phyloP scores from a whole-genome alignment of 2,888 invertebrate genomes.

The Rhagonycha lutea region DNA sequence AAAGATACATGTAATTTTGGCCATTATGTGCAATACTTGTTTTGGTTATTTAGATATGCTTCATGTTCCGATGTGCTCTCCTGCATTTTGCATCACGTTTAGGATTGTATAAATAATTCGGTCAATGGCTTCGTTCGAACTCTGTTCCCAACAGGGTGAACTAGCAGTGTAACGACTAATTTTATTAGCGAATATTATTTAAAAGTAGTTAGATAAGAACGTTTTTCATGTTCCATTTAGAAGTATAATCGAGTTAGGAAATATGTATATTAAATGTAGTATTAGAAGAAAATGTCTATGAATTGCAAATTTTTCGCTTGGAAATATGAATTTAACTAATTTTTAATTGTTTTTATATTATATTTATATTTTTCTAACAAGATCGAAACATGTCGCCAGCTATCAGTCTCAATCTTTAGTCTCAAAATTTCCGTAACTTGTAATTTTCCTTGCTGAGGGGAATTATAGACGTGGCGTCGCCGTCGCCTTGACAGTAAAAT shows the following conservation, averaged over 20 bases:
- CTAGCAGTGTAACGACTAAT: neutral
- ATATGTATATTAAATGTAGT: neutral
- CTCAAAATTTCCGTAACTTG: no score
- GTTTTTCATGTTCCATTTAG: neutral
- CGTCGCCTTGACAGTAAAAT: no score
- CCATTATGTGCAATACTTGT: neutral
- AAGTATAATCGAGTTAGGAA: neutral
- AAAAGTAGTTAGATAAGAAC: neutral
- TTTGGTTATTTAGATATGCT: neutral
- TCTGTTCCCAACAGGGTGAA: neutral
- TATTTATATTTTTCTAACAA: no score
- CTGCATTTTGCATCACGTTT: neutral
- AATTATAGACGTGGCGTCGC: no score
- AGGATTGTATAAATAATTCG: neutral
- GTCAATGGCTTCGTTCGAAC: neutral
- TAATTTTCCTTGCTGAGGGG: no score
- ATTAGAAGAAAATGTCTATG: no score
- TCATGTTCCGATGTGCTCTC: neutral
- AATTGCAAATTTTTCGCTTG: no score
- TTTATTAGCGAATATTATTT: neutral
- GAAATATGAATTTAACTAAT: no score
- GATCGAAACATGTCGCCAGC: no score
- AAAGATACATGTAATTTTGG: neutral
- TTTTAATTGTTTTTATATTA: no score
- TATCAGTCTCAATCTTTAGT: no score